Percentiles rank a stretch among this genome's conserved stretches.
Evolutionary conservation across 2,888 invertebrate species (phyloP).

Genomic region (Cheilosia pagana): DNA sequence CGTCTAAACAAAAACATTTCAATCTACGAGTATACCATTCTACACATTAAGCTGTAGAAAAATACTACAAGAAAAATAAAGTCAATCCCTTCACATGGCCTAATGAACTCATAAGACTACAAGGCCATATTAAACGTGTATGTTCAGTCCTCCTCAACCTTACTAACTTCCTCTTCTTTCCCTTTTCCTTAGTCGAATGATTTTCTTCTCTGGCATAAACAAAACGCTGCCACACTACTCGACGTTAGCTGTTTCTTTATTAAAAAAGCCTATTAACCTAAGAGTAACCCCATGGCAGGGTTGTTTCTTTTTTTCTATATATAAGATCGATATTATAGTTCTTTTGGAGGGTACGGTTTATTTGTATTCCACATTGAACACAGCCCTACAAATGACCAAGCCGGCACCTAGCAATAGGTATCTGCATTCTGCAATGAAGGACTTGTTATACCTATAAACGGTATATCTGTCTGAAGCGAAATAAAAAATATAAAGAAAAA

Average conservation of each 20-base stretch:
- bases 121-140: conserved; percentile 61
- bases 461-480: conserved; percentile 5
- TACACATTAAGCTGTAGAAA: conserved; percentile 30
- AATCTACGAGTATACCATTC: background rate
- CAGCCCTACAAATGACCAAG: conserved; percentile 42
- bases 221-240: conserved; percentile 43
- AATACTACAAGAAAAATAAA: conserved; percentile 44
- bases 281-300: conserved; percentile 68
- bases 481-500: conserved; percentile 15
- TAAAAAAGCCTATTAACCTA: conserved; percentile 73
- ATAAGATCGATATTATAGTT: conserved; percentile 46
- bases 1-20: background rate
- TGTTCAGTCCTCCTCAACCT: conserved; percentile 47
- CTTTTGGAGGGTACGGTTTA: conserved; percentile 49
- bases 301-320: conserved; percentile 34
- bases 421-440: conserved; percentile 25
- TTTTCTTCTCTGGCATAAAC: conserved; percentile 52
- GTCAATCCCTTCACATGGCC: conserved; percentile 74
- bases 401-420: conserved; percentile 3
- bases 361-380: conserved; percentile 49
- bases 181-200: conserved; percentile 20
- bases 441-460: conserved; percentile 4
- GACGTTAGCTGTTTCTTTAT: conserved; percentile 31
- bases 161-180: conserved; percentile 53
- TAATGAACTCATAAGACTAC: conserved; percentile 72